A percentile compares a stretch with the other conserved stretches of the same genome.
phyloP scores from a whole-genome alignment of 2,113 vertebrate genomes.

The Mormyrus lacerda region DNA sequence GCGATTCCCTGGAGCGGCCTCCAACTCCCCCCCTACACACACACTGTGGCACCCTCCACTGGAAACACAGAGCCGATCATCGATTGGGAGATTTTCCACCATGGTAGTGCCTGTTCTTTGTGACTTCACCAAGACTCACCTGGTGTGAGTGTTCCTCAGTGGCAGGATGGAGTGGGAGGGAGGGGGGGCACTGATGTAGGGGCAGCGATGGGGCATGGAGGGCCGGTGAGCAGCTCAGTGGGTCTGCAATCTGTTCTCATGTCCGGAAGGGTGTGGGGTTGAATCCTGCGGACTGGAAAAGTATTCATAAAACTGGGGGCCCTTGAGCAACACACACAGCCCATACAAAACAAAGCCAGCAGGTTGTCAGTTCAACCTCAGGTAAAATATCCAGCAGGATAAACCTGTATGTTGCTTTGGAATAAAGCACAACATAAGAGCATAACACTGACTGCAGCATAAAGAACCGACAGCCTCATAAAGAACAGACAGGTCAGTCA shows the following conservation, averaged over 20 bases:
- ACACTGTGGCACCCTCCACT: neutral
- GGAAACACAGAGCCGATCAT: conserved; percentile 13
- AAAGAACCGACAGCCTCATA: neutral
- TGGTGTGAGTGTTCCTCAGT: neutral
- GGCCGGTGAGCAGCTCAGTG: neutral
- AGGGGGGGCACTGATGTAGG: neutral
- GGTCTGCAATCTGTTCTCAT: neutral
- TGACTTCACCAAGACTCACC: neutral
- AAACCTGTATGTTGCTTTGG: neutral
- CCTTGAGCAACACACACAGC: neutral
- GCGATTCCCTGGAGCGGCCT: conserved; percentile 35
- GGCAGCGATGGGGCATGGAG: neutral
- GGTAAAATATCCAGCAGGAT: neutral
- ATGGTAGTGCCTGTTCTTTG: neutral
- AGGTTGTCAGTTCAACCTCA: neutral
- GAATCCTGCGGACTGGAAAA: neutral
- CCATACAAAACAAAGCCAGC: neutral
- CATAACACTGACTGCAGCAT: neutral
- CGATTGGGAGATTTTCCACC: conserved; percentile 27
- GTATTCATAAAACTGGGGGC: neutral
- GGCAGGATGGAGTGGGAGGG: neutral
- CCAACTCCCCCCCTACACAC: neutral
- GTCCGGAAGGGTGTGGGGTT: neutral
- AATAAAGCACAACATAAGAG: neutral
- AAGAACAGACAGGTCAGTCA: neutral